Evolutionary conservation across 2,888 invertebrate genomes (phyloP).

Genomic region (Boloria selene): DNA sequence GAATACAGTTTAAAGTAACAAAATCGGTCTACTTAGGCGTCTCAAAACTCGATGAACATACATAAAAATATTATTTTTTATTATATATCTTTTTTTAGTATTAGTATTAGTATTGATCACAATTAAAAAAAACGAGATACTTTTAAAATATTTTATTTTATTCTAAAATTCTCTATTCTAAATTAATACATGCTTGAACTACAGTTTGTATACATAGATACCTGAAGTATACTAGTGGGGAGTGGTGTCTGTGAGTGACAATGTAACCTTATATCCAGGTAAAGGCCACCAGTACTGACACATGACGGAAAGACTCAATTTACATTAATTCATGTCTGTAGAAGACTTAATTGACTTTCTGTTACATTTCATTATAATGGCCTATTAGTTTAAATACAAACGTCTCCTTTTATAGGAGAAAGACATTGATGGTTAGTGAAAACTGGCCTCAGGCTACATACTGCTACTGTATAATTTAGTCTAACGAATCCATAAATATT

Average conservation of each 20-base stretch:
- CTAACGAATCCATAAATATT: no score
- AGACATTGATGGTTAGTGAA: neutral
- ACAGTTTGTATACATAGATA: no score
- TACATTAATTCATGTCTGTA: conserved; percentile 27
- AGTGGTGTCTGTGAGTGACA: neutral
- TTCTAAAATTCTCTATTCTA: neutral
- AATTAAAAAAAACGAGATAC: no score
- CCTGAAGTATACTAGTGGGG: no score
- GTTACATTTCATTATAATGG: conserved; percentile 18
- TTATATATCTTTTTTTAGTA: no score
- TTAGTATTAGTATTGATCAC: no score
- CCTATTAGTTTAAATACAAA: neutral
- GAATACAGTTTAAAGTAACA: no score
- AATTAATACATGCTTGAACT: neutral
- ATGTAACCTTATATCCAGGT: conserved; percentile 26
- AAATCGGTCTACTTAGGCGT: no score
- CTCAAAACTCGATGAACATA: no score
- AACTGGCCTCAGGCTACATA: neutral
- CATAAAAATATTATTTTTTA: no score
- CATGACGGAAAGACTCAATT: conserved; percentile 37
- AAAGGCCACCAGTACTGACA: conserved; percentile 39
- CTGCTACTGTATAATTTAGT: neutral
- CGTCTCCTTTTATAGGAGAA: neutral
- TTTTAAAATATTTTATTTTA: no score
- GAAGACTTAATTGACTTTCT: conserved; percentile 32